These are phyloP conservation scores for Sebastes goodei DNA, from an alignment of 2,797 vertebrate genomes.

Conservation along the genomic window DNA sequence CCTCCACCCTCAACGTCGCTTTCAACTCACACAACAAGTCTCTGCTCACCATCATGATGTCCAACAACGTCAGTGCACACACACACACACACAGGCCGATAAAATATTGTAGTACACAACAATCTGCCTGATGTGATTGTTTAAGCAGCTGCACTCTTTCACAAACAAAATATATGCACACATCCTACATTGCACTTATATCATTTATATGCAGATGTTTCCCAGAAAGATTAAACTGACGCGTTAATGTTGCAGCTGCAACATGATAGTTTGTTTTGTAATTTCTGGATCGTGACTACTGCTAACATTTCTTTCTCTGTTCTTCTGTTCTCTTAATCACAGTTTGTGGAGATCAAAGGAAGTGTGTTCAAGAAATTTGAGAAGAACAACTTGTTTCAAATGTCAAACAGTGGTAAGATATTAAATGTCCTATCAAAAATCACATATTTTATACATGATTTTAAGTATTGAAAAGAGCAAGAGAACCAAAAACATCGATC, in stretches of 20 bases:
- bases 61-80: conserved; percentile 91
- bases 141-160: not conserved
- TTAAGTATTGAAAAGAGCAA: not conserved
- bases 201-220: conserved; percentile 12
- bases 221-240: not conserved
- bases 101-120: not conserved
- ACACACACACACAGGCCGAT: not conserved
- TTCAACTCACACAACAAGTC: conserved; percentile 99
- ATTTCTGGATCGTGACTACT: not conserved
- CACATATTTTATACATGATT: not conserved
- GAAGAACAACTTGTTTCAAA: conserved; percentile 99
- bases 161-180: not conserved
- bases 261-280: not conserved
- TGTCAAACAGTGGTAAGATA: conserved; percentile 97
- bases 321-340: conserved; percentile 40
- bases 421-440: not conserved
- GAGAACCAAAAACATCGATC: not conserved
- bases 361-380: conserved; percentile 99
- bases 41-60: conserved; percentile 99
- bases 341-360: conserved; percentile 99
- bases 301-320: not conserved
- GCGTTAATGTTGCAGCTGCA: conserved; percentile 7
- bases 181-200: not conserved
- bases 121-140: not conserved
- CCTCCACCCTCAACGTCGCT: conserved; percentile 96